phyloP scores from a whole-genome alignment of 1,140 invertebrate species.

The Halictus rubicundus region DNA sequence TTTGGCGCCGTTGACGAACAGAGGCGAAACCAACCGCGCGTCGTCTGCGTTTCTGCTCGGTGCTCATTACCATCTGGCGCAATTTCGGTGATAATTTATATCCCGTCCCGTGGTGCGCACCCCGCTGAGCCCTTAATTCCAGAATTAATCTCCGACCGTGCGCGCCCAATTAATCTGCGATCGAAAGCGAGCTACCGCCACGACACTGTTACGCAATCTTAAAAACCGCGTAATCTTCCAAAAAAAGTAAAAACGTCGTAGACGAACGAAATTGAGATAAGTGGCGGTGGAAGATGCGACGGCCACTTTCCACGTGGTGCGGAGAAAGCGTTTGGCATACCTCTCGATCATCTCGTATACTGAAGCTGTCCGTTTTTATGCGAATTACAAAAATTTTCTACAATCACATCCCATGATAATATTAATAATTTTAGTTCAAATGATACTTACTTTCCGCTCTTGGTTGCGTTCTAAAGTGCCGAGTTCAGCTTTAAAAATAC shows the following conservation, averaged over 20 bases:
- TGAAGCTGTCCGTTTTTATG: no score
- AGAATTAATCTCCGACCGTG: conserved; percentile 66
- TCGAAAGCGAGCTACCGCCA: conserved; percentile 58
- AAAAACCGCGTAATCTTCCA: background rate
- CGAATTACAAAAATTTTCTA: no score
- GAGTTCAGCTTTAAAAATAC: no score
- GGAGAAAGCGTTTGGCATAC: no score
- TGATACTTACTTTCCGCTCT: no score
- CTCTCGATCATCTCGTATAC: no score
- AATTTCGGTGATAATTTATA: conserved; percentile 71
- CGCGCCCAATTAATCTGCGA: conserved; percentile 54
- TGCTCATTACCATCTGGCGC: conserved; percentile 61
- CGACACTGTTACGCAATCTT: conserved; percentile 45
- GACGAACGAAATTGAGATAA: background rate
- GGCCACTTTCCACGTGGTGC: no score
- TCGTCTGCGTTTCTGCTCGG: conserved; percentile 32
- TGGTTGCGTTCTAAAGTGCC: no score
- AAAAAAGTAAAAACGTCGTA: background rate
- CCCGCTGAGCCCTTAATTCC: conserved; percentile 69
- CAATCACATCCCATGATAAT: no score
- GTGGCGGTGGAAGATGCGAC: no score
- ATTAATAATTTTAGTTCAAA: no score
- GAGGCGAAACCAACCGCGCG: conserved; percentile 9
- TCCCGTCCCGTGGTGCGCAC: conserved; percentile 42
- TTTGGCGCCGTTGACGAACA: conserved; percentile 19